These are phyloP conservation scores for Aldabrachelys gigantea DNA, from an alignment of 2,113 vertebrate species.

Conservation along the genomic window DNA sequence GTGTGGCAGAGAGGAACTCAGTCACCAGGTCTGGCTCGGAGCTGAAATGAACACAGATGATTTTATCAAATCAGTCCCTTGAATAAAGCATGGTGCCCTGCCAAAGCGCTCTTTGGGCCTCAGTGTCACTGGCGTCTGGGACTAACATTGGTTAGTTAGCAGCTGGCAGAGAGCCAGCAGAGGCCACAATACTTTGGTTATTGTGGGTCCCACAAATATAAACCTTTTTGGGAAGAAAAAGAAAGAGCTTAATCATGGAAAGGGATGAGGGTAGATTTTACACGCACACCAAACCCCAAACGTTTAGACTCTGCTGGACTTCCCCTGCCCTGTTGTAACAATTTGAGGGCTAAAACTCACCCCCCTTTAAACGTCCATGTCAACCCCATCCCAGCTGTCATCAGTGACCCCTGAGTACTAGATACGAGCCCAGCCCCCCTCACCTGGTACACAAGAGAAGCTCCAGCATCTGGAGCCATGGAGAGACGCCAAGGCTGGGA, in stretches of 20 bases:
- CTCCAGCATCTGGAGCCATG: neutral
- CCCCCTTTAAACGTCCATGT: neutral
- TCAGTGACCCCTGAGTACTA: neutral
- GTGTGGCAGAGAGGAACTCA: neutral
- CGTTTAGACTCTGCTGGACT: neutral
- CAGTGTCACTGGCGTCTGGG: neutral
- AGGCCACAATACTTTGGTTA: neutral
- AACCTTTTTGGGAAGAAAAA: neutral
- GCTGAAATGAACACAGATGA: neutral
- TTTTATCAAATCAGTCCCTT: neutral
- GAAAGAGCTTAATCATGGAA: no score
- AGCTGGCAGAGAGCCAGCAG: neutral
- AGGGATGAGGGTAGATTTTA: neutral
- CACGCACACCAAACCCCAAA: neutral
- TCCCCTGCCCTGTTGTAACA: neutral
- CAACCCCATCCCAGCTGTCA: neutral
- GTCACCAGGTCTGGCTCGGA: neutral
- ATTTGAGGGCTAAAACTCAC: neutral
- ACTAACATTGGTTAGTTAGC: neutral
- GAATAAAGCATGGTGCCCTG: neutral
- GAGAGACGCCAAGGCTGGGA: neutral
- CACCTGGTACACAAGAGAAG: neutral
- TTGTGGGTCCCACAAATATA: neutral
- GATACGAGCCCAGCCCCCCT: neutral
- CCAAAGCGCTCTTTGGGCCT: neutral